phyloP scores from a whole-genome alignment of 2,888 invertebrate species.

The Habroteleia sp. region DNA sequence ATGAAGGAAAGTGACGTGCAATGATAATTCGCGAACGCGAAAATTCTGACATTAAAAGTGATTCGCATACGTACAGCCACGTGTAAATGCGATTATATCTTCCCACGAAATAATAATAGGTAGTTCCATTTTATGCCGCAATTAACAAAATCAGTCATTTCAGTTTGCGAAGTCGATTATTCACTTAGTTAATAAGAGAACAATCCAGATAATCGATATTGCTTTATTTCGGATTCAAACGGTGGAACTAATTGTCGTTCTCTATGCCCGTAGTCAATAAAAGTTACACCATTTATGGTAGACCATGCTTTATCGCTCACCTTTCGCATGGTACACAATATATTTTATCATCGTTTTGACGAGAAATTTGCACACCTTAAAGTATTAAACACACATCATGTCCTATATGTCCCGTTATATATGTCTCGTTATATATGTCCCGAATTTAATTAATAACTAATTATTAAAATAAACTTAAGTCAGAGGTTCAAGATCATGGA shows the following conservation, averaged over 20 bases:
- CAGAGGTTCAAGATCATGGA: too few relatives aligned
- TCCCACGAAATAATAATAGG: constrained; percentile 29
- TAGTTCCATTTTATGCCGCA: constrained; percentile 18
- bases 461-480: too few relatives aligned
- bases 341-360: constrained; percentile 7
- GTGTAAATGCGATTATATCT: constrained; percentile 33
- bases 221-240: constrained; percentile 39
- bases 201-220: constrained; percentile 41
- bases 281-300: constrained; percentile 31
- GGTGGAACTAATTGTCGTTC: constrained; percentile 25
- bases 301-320: constrained; percentile 14
- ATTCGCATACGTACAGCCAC: constrained; percentile 5
- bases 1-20: too few relatives aligned
- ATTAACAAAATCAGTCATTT: constrained; percentile 43
- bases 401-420: too few relatives aligned
- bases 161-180: constrained; percentile 45
- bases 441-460: too few relatives aligned
- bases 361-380: neutral
- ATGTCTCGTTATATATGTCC: too few relatives aligned
- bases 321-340: neutral
- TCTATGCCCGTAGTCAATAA: constrained; percentile 28
- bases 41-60: neutral
- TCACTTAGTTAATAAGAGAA: constrained; percentile 36
- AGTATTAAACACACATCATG: too few relatives aligned
- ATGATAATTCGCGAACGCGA: constrained; percentile 7